These are phyloP conservation scores for Leptoteleia sp. DNA, from an alignment of 1,140 invertebrate species.

Conservation along the genomic window DNA sequence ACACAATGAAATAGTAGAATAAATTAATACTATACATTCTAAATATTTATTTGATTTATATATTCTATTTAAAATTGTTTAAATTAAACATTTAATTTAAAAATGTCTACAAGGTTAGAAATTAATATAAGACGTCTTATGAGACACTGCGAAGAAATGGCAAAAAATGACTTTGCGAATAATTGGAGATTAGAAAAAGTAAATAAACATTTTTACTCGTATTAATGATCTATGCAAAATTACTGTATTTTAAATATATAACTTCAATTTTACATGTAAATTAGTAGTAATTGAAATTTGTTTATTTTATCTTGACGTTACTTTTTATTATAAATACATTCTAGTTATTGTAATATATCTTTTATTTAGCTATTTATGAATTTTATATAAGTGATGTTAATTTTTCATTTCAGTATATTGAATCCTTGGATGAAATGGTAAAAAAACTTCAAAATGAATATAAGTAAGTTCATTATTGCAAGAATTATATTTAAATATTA, in stretches of 20 bases:
- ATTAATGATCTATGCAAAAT: too few relatives aligned
- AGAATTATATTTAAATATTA: conserved; percentile 31
- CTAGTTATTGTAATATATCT: too few relatives aligned
- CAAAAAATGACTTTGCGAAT: conserved; percentile 85
- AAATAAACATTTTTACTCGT: conserved; percentile 10
- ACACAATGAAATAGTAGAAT: too few relatives aligned
- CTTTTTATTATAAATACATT: too few relatives aligned
- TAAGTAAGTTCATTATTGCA: conserved; percentile 80
- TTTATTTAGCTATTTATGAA: too few relatives aligned
- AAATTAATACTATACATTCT: too few relatives aligned
- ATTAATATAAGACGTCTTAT: conserved; percentile 86
- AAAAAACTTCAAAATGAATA: conserved; percentile 83
- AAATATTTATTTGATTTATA: too few relatives aligned
- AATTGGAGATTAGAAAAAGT: conserved; percentile 86
- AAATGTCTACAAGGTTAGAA: conserved; percentile 83
- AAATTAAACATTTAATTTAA: neutral
- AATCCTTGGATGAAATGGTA: conserved; percentile 86
- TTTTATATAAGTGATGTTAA: too few relatives aligned
- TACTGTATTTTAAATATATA: too few relatives aligned
- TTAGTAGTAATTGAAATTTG: too few relatives aligned
- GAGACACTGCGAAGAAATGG: conserved; percentile 86
- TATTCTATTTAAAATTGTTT: neutral
- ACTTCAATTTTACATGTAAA: too few relatives aligned
- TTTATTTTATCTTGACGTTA: too few relatives aligned
- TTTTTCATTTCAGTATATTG: conserved; percentile 84